Evolutionary conservation across 2,113 vertebrate genomes (phyloP), one percentile per base, ranked within the genome.

Genomic region (Labeo rohita): DNA sequence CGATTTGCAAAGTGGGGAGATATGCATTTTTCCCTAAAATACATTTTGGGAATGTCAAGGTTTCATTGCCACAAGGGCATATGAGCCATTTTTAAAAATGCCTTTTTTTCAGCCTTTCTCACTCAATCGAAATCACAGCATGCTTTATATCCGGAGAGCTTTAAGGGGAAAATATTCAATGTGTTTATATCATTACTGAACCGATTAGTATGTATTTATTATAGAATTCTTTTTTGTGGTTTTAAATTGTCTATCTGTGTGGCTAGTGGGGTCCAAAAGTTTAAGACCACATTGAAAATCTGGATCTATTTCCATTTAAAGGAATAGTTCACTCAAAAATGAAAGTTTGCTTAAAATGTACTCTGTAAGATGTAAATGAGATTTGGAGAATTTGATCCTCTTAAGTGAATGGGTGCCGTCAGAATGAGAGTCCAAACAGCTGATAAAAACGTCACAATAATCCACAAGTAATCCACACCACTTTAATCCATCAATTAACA

Each of bases 31-130:
- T 52, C 23, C 2, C 49, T 75, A 21, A 82, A 81, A 87, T 43
- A 81, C 49, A 65, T 91, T 91, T 86, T 52, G 77, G 80, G 70
- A 85, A 88, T 89, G 83, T 83, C 86, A 76, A 83, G 82, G 86
- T 87, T 77, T 84, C 81, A 15, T 56, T 85, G 86, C 74, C n/a
- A 88, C 43, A 50, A 78, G 84, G 88, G 50, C 66, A 65, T 49
- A 65, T 10, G 84, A 83, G 49, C 68, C 76, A 85, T 90, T 85
- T 89, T 73, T 92, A 89, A 72, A 91, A 85, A 75, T 88, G 85
- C 85, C 34, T 70, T 82, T 45, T 89, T 87, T 89, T 87, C 28
- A 54, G 28, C 23, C 88, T 87, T 93, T 88, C 86, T 90, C 73
- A 52, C 77, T 1, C 66, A 84, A 87, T 88, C 72, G 84, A 90